phyloP scores from a whole-genome alignment of 2,797 vertebrate species.

The Pseudochromis fuscus region DNA sequence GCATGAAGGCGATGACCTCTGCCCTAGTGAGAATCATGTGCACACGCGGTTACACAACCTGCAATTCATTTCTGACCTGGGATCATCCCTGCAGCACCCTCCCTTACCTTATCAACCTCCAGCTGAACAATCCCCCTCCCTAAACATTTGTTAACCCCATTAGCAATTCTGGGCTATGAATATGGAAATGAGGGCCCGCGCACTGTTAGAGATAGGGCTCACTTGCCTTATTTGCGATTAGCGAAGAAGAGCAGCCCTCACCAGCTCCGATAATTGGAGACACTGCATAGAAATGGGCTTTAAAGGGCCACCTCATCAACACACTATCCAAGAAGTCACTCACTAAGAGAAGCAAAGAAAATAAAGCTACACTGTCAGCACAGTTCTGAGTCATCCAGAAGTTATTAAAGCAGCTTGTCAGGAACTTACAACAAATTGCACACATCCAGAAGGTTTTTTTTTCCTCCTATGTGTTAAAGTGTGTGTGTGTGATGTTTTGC shows the following conservation, averaged over 20 bases:
- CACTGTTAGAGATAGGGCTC: slow-evolving; percentile 87
- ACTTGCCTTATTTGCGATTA: slow-evolving; percentile 90
- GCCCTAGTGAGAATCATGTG: slow-evolving; percentile 26
- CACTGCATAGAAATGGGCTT: slow-evolving; percentile 88
- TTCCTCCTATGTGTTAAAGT: background rate
- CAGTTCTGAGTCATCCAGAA: slow-evolving; percentile 81
- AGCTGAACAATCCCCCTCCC: slow-evolving; percentile 77
- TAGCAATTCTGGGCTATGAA: slow-evolving; percentile 90
- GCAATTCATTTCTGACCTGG: slow-evolving; percentile 48
- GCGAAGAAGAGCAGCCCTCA: slow-evolving; percentile 84
- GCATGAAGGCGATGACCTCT: slow-evolving; percentile 36
- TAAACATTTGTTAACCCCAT: slow-evolving; percentile 91
- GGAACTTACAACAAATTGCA: slow-evolving; percentile 24
- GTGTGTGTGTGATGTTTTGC: slow-evolving; percentile 1
- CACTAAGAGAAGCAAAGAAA: slow-evolving; percentile 76
- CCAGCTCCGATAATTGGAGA: slow-evolving; percentile 90
- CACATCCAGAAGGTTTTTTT: slow-evolving; percentile 8
- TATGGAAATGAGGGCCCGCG: slow-evolving; percentile 90
- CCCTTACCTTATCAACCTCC: slow-evolving; percentile 64
- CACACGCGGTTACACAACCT: slow-evolving; percentile 37
- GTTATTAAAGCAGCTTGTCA: slow-evolving; percentile 81
- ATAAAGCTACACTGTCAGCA: slow-evolving; percentile 86
- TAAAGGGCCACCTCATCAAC: slow-evolving; percentile 86
- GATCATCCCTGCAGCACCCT: slow-evolving; percentile 23
- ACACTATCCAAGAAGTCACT: slow-evolving; percentile 83